Conservation (phyloP, 1,140 invertebrate species). For the Asobara japonica region DNA sequence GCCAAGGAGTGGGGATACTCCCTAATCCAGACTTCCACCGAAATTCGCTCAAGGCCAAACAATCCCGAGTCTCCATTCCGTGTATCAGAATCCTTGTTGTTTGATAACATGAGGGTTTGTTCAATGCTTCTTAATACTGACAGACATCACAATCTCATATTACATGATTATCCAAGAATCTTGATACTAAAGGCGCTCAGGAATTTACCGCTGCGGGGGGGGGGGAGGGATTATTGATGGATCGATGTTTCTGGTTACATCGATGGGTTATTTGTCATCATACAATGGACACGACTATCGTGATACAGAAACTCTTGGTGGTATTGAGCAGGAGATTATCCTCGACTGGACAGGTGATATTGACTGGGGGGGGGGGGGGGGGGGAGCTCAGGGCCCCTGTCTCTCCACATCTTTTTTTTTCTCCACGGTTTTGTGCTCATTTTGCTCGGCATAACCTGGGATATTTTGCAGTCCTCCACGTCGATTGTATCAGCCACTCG, state of each 20-base stretch:
- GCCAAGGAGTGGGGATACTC: too few relatives aligned
- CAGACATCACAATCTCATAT: neutral
- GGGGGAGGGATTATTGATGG: constrained; percentile 52
- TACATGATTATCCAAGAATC: too few relatives aligned
- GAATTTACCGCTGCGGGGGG: constrained; percentile 33
- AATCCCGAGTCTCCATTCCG: too few relatives aligned
- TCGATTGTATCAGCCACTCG: constrained; percentile 31
- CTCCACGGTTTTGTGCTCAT: constrained; percentile 11
- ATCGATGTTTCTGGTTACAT: constrained; percentile 39
- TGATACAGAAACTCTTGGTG: neutral
- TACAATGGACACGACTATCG: constrained; percentile 35
- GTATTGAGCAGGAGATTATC: neutral
- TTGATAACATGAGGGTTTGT: too few relatives aligned
- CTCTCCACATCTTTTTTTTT: neutral
- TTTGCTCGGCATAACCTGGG: constrained; percentile 48
- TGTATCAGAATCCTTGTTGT: too few relatives aligned
- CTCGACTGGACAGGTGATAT: constrained; percentile 6
- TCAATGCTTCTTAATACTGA: too few relatives aligned
- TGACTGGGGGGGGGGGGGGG: too few relatives aligned
- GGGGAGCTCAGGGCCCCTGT: neutral
- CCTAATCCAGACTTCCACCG: too few relatives aligned
- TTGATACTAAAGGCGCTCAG: neutral
- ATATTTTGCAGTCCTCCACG: constrained; percentile 24
- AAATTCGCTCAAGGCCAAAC: too few relatives aligned
- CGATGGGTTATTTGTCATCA: constrained; percentile 53